These are phyloP conservation scores for Thumatha senex DNA, from an alignment of 2,888 invertebrate genomes.

Conservation along the genomic window DNA sequence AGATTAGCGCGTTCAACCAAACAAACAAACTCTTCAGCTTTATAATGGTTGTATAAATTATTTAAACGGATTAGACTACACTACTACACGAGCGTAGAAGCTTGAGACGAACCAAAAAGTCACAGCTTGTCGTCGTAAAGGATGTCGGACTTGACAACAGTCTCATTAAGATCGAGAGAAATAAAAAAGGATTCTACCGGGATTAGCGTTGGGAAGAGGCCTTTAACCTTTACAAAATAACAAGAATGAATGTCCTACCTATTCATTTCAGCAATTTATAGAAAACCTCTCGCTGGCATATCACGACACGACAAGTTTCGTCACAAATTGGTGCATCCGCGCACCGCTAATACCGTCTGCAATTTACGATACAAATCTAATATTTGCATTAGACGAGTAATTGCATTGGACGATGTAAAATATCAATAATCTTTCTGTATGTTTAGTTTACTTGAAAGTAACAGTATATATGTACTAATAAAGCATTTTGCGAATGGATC, in stretches of 20 bases:
- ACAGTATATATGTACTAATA: no score
- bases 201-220: not conserved
- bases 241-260: conserved; percentile 9
- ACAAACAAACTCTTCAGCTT: no score
- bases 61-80: no score
- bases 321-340: conserved; percentile 19
- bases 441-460: not conserved
- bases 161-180: no score
- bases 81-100: no score
- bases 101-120: no score
- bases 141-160: no score
- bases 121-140: no score
- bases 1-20: no score
- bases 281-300: conserved; percentile 26
- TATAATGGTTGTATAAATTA: no score
- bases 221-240: not conserved
- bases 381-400: conserved; percentile 18
- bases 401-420: conserved; percentile 18
- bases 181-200: no score
- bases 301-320: conserved; percentile 26
- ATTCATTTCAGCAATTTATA: conserved; percentile 38
- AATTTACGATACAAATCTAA: conserved; percentile 28
- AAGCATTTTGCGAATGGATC: no score
- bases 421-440: not conserved
- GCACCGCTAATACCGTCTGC: conserved; percentile 18